These are phyloP conservation scores for Zaprionus inermis DNA, from an alignment of 1,140 invertebrate species.

Conservation along the genomic window DNA sequence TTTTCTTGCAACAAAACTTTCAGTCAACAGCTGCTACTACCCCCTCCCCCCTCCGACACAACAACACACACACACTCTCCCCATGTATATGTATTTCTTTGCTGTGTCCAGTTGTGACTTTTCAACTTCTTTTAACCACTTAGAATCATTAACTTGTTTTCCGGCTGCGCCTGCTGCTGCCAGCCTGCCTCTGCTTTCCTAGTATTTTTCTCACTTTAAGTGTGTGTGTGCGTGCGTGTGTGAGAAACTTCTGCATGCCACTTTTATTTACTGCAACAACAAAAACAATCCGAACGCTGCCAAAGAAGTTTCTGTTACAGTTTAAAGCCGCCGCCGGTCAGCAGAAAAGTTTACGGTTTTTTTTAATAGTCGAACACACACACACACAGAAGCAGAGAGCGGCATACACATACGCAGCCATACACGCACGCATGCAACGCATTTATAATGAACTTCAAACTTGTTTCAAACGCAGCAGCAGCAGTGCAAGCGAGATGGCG, in stretches of 20 bases:
- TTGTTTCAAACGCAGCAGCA: background rate
- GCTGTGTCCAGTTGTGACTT: constrained; percentile 33
- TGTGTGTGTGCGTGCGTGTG: background rate
- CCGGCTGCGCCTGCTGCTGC: constrained; percentile 16
- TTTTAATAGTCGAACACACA: constrained; percentile 15
- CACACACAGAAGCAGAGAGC: constrained; percentile 5
- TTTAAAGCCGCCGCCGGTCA: constrained; percentile 30
- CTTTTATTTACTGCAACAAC: constrained; percentile 34
- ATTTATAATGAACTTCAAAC: constrained; percentile 41
- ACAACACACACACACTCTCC: background rate
- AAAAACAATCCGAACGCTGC: constrained; percentile 16
- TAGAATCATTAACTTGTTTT: constrained; percentile 50
- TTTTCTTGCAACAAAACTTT: constrained; percentile 40
- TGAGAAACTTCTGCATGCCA: constrained; percentile 30
- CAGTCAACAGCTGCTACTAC: constrained; percentile 41
- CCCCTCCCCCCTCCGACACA: background rate
- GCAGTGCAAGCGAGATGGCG: constrained; percentile 7
- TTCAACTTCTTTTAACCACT: constrained; percentile 49
- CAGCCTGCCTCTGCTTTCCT: background rate
- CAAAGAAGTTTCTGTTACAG: constrained; percentile 30
- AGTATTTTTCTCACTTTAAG: background rate
- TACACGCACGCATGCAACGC: constrained; percentile 16
- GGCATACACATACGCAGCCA: background rate
- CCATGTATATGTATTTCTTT: too few relatives aligned
- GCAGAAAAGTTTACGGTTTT: constrained; percentile 37